Percentiles rank a stretch among this genome's conserved stretches.
These are phyloP conservation scores for Burhinus bistriatus DNA, from an alignment of 2,113 vertebrate species.

Conservation along the genomic window DNA sequence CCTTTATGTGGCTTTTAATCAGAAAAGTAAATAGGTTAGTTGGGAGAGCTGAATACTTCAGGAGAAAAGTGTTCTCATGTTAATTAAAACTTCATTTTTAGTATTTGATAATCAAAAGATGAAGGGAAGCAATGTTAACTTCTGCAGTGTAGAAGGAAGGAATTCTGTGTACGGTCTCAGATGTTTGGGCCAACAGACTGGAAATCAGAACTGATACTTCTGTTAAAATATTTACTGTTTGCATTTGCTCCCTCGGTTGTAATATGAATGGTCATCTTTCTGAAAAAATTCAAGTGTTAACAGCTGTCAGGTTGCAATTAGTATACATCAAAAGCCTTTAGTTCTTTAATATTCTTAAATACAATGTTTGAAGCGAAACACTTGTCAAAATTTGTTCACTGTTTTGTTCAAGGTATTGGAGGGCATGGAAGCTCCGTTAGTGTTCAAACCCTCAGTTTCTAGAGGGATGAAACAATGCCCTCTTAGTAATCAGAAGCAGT, in stretches of 20 bases:
- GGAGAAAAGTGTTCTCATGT: too few species aligned
- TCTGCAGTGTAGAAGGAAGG: neutral
- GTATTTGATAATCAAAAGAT: neutral
- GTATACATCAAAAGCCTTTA: neutral
- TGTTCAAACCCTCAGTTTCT: neutral
- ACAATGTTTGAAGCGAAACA: neutral
- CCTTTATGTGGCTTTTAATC: neutral
- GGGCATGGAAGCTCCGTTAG: neutral
- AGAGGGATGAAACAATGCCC: neutral
- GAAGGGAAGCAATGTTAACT: neutral
- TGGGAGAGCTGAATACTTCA: neutral
- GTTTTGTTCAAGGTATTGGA: neutral
- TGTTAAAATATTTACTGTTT: neutral
- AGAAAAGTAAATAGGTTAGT: neutral
- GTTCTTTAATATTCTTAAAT: neutral
- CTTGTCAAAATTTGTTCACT: neutral
- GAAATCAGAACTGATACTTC: neutral
- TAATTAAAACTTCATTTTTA: neutral
- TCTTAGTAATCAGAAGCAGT: neutral
- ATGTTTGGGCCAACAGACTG: neutral
- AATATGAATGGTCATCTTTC: neutral
- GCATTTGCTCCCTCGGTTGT: neutral
- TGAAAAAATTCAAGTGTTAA: neutral
- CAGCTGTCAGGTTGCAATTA: neutral
- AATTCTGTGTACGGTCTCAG: neutral